Conservation (phyloP, 2,888 invertebrate species). For the Tipula lateralis region DNA sequence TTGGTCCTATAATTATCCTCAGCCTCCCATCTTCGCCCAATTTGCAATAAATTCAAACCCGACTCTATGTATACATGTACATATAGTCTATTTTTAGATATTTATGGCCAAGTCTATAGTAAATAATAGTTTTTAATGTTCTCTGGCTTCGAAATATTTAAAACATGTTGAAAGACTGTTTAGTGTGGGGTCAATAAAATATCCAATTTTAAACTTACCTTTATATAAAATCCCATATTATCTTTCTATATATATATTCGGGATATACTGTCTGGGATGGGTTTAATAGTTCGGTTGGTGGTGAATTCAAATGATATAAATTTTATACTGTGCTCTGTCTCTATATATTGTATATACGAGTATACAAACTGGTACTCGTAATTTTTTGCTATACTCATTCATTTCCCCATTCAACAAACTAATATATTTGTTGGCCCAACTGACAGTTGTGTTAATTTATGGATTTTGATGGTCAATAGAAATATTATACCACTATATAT, state of each 20-base stretch:
- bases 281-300: neutral
- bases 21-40: neutral
- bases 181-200: neutral
- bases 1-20: neutral
- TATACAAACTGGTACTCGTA: too few relatives aligned
- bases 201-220: constrained; percentile 4
- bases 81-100: neutral
- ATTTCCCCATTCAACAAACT: neutral
- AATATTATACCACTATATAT: neutral
- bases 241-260: neutral
- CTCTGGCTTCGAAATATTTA: neutral
- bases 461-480: neutral
- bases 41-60: neutral
- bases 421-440: neutral
- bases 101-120: neutral
- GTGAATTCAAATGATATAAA: neutral
- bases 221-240: neutral
- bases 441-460: neutral
- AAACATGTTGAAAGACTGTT: constrained; percentile 1
- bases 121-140: neutral
- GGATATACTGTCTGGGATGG: neutral
- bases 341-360: too few relatives aligned
- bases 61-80: neutral
- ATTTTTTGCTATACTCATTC: neutral
- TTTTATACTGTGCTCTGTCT: neutral